Conservation (phyloP, 2,797 vertebrate species). For the Parauchenoglanis punctatus region DNA sequence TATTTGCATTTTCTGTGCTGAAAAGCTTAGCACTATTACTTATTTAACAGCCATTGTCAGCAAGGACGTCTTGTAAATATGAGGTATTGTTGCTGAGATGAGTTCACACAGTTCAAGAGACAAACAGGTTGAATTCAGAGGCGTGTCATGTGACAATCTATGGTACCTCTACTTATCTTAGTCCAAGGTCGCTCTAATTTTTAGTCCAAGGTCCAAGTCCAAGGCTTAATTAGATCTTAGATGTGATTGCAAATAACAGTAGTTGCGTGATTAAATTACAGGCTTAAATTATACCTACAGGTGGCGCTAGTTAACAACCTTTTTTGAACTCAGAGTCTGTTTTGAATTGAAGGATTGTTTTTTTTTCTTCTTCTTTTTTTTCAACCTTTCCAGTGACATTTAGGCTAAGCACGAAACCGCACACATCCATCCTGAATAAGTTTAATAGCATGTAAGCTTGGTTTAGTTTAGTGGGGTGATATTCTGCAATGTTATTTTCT, state of each 20-base stretch:
- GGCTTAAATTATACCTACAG: constrained; percentile 1
- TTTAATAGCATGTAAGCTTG: neutral
- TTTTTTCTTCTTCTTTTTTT: neutral
- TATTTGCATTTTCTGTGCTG: too few species aligned
- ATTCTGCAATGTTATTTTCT: neutral
- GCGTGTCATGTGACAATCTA: neutral
- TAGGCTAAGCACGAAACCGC: neutral
- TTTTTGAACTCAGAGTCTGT: neutral
- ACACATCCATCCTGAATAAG: neutral
- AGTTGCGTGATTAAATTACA: neutral
- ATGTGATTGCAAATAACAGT: neutral
- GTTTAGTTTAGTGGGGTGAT: neutral
- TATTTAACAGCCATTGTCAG: too few species aligned
- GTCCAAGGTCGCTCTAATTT: neutral
- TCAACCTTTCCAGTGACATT: neutral
- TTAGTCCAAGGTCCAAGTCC: neutral
- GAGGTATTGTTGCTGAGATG: neutral
- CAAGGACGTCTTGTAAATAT: neutral
- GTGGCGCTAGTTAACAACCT: constrained; percentile 18
- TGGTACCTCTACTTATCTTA: neutral
- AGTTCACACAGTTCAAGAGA: neutral
- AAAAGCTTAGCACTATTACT: neutral
- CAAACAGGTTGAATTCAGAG: too few species aligned
- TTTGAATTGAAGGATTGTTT: neutral
- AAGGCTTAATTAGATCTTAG: neutral